Percentiles rank a stretch among this genome's conserved stretches.
phyloP scores from a whole-genome alignment of 2,797 vertebrate species.

The Acipenser ruthenus region DNA sequence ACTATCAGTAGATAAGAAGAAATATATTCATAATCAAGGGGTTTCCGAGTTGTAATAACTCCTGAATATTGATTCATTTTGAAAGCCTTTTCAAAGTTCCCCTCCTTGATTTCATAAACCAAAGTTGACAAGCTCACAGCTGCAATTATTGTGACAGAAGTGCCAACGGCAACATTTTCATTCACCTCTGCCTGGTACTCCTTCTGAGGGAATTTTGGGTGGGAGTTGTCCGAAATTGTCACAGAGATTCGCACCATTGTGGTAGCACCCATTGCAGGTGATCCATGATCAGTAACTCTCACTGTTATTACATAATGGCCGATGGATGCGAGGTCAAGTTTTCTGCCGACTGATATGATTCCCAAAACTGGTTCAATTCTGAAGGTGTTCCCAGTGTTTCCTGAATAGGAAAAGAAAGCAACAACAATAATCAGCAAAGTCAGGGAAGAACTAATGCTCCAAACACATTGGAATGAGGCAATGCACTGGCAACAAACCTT shows the following conservation, averaged over 20 bases:
- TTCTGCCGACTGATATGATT: slow-evolving; percentile 79
- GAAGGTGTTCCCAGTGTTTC: slow-evolving; percentile 85
- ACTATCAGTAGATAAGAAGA: slow-evolving; percentile 70
- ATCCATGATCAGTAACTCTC: slow-evolving; percentile 79
- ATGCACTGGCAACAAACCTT: slow-evolving; percentile 13
- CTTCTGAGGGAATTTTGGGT: slow-evolving; percentile 80
- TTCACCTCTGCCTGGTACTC: slow-evolving; percentile 86
- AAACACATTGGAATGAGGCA: neutral
- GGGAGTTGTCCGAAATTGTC: slow-evolving; percentile 85
- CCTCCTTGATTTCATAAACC: slow-evolving; percentile 82
- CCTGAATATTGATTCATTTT: slow-evolving; percentile 92
- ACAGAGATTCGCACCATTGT: slow-evolving; percentile 81
- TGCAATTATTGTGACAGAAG: slow-evolving; percentile 73
- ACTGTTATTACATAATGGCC: slow-evolving; percentile 86
- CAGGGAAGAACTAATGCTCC: neutral
- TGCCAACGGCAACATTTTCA: slow-evolving; percentile 77
- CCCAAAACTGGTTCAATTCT: slow-evolving; percentile 86
- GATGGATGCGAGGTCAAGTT: slow-evolving; percentile 78
- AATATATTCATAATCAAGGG: slow-evolving; percentile 74
- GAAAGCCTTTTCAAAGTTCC: slow-evolving; percentile 70
- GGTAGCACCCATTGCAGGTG: slow-evolving; percentile 77
- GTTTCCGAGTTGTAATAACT: slow-evolving; percentile 77
- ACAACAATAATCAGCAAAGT: slow-evolving; percentile 11
- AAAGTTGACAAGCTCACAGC: slow-evolving; percentile 87
- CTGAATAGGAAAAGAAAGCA: slow-evolving; percentile 53